Conservation (phyloP, 2,888 invertebrate genomes). For the Drosophila niveifrons region DNA sequence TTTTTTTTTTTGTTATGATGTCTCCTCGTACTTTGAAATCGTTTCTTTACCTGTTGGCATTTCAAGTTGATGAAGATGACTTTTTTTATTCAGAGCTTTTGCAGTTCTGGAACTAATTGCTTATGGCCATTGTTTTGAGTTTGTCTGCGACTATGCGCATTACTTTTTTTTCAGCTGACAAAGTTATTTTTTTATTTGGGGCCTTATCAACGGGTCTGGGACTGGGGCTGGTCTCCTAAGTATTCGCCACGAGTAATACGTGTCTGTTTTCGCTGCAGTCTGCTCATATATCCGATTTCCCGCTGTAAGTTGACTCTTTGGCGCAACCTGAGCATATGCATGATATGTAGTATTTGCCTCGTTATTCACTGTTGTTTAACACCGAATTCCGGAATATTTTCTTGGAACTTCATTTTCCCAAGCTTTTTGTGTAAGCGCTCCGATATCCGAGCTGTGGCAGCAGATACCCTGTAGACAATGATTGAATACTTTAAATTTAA, state of each 20-base stretch:
- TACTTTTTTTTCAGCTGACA: slow-evolving; percentile 59
- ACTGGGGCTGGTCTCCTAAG: neutral
- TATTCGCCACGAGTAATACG: slow-evolving; percentile 40
- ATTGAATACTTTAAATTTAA: too few relatives aligned
- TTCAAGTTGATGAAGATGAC: too few relatives aligned
- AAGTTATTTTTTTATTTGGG: slow-evolving; percentile 21
- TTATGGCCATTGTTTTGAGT: slow-evolving; percentile 14
- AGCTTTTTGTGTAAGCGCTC: slow-evolving; percentile 61
- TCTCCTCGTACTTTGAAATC: slow-evolving; percentile 3
- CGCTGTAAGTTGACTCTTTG: slow-evolving; percentile 49
- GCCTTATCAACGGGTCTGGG: slow-evolving; percentile 39
- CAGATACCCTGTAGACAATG: slow-evolving; percentile 2
- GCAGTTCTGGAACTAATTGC: slow-evolving; percentile 20
- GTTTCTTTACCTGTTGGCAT: neutral
- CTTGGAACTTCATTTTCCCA: slow-evolving; percentile 84
- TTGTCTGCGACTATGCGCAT: slow-evolving; percentile 9
- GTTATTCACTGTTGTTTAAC: slow-evolving; percentile 76
- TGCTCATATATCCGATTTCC: slow-evolving; percentile 62
- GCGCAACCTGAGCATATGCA: slow-evolving; percentile 55
- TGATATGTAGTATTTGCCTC: slow-evolving; percentile 33
- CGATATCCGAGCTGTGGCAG: slow-evolving; percentile 38
- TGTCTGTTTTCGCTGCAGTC: slow-evolving; percentile 57
- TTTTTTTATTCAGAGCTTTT: neutral
- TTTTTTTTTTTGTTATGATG: slow-evolving; percentile 8
- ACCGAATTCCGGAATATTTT: slow-evolving; percentile 83